Evolutionary conservation across 2,113 vertebrate genomes (phyloP), one percentile per base, ranked within the genome.

Genomic region (Siniperca chuatsi): DNA sequence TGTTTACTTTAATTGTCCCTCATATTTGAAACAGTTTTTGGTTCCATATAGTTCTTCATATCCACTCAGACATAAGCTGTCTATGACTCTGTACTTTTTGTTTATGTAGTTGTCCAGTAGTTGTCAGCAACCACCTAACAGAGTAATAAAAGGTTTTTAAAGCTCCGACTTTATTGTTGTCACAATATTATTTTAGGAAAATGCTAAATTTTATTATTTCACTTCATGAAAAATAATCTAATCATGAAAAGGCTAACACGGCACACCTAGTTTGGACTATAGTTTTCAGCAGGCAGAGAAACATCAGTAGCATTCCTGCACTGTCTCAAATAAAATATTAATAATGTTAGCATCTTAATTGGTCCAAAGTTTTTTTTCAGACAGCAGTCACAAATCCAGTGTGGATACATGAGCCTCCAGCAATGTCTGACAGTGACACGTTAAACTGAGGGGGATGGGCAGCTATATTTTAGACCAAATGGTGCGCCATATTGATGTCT

Each of bases 401-500:
- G 6, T 23, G 25, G 15, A 81, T 44, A 54, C 7, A 52, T 37
- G 8, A 48, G 64, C 54, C 33, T 70, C 35, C 20, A 20, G 62
- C 40, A 44, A 65, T 15, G 65, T n/a, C 11, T 40, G 21, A 72
- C 11, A 61, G 13, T 77, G 46, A n/a, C 44, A 48, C 37, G 21
- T 6, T 73, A 7, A 58, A 46, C 52, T 16, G 37, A 46, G 33
- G 25, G 40, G 35, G 44, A 6, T 12, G 8, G 52, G 60, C n/a
- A 13, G 35, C 48, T 54, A 57, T 18, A 37, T 40, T 40, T 64
- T 11, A 8, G 60, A 48, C 72, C 72, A 69, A 77, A 77, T 77
- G 57, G 52, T 60, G 61, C 18, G 42, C 68, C 75, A 74, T 73
- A 84, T 68, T 84, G 81, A 62, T 44, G 61, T 52, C 40, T 78